These are phyloP conservation scores for Automeris io DNA, from an alignment of 2,888 invertebrate genomes.

Conservation along the genomic window DNA sequence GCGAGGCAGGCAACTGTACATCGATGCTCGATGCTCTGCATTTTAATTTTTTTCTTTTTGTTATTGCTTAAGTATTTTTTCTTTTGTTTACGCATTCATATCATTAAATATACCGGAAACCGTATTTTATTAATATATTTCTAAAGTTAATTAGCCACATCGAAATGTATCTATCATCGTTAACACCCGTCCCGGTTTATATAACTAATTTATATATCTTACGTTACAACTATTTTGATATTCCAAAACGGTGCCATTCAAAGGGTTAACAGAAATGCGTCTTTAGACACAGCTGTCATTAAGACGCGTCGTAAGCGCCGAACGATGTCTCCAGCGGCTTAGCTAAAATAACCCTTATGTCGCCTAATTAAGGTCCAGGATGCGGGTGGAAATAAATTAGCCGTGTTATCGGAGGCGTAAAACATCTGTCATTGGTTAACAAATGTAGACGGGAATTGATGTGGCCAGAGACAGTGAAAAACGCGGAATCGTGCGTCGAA, in stretches of 20 bases:
- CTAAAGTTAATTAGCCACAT: neutral
- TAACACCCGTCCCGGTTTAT: neutral
- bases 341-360: neutral
- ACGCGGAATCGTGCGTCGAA: constrained; percentile 67
- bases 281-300: constrained; percentile 59
- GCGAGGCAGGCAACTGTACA: too few species aligned
- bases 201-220: neutral
- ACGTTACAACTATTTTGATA: constrained; percentile 5
- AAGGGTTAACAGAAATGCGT: constrained; percentile 59
- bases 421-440: constrained; percentile 74
- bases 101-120: neutral
- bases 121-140: neutral
- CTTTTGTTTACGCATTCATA: too few species aligned
- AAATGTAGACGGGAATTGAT: constrained; percentile 73
- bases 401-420: constrained; percentile 41
- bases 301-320: constrained; percentile 15
- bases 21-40: too few species aligned
- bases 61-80: too few species aligned
- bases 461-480: constrained; percentile 71
- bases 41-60: too few species aligned
- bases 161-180: neutral
- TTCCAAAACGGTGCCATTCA: constrained; percentile 15
- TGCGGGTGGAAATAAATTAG: neutral
- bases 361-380: neutral
- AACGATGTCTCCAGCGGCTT: neutral